Evolutionary conservation across 2,113 vertebrate genomes (phyloP).

Genomic region (Laterallus jamaicensis): DNA sequence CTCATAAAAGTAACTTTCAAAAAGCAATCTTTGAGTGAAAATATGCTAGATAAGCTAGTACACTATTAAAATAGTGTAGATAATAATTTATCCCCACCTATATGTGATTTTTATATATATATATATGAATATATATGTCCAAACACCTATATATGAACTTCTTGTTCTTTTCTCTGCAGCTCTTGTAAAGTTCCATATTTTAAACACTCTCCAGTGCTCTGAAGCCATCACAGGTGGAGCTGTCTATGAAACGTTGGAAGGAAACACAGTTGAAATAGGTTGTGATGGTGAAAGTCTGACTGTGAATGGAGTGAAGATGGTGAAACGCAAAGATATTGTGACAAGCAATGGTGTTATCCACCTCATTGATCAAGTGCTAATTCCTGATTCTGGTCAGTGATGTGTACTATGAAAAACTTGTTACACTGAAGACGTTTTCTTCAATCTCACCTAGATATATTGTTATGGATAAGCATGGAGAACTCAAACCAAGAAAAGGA

Average conservation of each 20-base stretch:
- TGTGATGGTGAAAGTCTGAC: conserved; percentile 94
- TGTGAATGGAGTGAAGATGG: conserved; percentile 94
- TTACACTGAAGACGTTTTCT: not conserved
- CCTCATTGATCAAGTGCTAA: conserved; percentile 88
- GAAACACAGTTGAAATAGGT: conserved; percentile 88
- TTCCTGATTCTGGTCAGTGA: conserved; percentile 93
- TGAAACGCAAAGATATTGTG: conserved; percentile 93
- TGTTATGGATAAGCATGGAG: not conserved
- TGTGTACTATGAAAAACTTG: not conserved
- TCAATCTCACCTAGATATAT: not conserved
- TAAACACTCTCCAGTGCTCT: conserved; percentile 92
- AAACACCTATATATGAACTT: not conserved
- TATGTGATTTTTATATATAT: not conserved
- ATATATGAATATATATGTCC: rapidly evolving
- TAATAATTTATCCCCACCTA: not conserved
- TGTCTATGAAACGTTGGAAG: conserved; percentile 90
- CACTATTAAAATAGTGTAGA: not conserved
- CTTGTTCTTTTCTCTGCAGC: conserved; percentile 71
- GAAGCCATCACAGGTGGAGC: conserved; percentile 91
- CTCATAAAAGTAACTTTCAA: not conserved
- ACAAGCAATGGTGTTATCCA: conserved; percentile 95
- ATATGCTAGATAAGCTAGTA: not conserved
- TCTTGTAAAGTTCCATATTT: conserved; percentile 90
- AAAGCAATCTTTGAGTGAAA: not conserved
- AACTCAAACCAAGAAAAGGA: not conserved